Base-by-base conservation (phyloP, 1,140 invertebrate genomes). In the Lamellibrachia luymesi region DNA sequence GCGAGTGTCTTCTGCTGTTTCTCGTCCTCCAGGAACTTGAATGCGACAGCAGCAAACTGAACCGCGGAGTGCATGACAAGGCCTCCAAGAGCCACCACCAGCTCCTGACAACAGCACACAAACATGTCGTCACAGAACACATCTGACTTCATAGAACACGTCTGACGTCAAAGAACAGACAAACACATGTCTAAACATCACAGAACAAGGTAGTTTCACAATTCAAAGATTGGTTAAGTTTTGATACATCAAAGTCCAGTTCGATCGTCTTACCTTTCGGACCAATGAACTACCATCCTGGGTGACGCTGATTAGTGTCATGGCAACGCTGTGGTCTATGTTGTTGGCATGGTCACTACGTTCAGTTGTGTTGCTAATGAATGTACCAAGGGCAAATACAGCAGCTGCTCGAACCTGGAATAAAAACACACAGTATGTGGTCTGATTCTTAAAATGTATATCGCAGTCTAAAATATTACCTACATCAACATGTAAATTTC, bases 321-420 rank as follows among this genome's bases (percentile, higher is more conserved):
- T 98, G 52, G 98, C 98, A 94, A 99, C 98, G 94, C 97, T 97
- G 95, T 99, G 98, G 97, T 99, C 98, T 93, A 99, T 98, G 95
- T 98, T 98, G 95, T 98, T 99, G 17, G 98, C 98, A 96, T 99
- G 98, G 95, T 98, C 98, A 92, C 97, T 98, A 95, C 98, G 97
- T 95, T 98, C 98, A 38, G 97, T 97, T 38, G 97, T 97, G 92
- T 94, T 95, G 50, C 97, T 98, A 90, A 99, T 98, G 95, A 98
- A 99, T n/a, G 98, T 98, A 93, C 98, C 99, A 93, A 99, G 97
- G 8, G 99, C 98, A 97, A 98, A 99, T 13, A 99, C 98, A 91
- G 98, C 98, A 10, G 98, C 98, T 38, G 98, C 98, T 93, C 99
- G 97, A 50, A 99, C 98, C 98, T 98, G 94, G 93, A 93, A 94